Percentiles rank a stretch among this genome's conserved stretches.
These are phyloP conservation scores for Zaprionus tsacasi DNA, from an alignment of 1,140 invertebrate species.

Conservation along the genomic window DNA sequence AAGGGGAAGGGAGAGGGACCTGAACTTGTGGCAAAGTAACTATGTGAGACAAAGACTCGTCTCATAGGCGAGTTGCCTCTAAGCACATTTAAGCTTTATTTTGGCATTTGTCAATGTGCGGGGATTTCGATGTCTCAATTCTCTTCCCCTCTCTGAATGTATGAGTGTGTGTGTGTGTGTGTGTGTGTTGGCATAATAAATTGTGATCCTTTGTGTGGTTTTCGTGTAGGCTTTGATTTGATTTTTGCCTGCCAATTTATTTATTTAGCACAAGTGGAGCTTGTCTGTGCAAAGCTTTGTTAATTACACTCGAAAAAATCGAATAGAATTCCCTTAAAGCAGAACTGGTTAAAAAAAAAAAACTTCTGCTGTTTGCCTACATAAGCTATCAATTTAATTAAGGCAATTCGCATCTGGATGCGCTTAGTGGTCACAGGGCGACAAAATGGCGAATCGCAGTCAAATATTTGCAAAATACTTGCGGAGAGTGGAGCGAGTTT, in stretches of 20 bases:
- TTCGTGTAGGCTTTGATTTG: conserved; percentile 75
- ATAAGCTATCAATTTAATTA: conserved; percentile 67
- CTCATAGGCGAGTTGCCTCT: conserved; percentile 40
- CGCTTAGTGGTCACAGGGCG: conserved; percentile 39
- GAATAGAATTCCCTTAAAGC: not conserved
- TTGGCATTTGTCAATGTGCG: conserved; percentile 80
- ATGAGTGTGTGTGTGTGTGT: not conserved
- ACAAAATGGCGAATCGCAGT: conserved; percentile 13
- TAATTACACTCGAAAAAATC: conserved; percentile 13
- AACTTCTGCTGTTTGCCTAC: conserved; percentile 38
- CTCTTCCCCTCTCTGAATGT: not conserved
- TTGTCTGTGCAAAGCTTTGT: conserved; percentile 28
- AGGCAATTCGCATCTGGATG: conserved; percentile 50
- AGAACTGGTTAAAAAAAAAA: conserved; percentile 31
- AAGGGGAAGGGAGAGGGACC: not conserved
- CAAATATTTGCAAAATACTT: conserved; percentile 60
- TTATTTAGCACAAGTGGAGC: conserved; percentile 71
- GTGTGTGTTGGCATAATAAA: conserved; percentile 66
- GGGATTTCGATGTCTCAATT: conserved; percentile 59
- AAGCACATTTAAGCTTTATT: conserved; percentile 81
- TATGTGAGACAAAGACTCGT: conserved; percentile 58
- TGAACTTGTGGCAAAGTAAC: conserved; percentile 41
- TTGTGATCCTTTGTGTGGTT: conserved; percentile 76
- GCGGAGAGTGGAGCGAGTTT: conserved; percentile 23
- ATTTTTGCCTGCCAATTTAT: conserved; percentile 69